Evolutionary conservation across 1,140 invertebrate species (phyloP), one percentile per base, ranked within the genome.

Genomic region (Atta colombica): DNA sequence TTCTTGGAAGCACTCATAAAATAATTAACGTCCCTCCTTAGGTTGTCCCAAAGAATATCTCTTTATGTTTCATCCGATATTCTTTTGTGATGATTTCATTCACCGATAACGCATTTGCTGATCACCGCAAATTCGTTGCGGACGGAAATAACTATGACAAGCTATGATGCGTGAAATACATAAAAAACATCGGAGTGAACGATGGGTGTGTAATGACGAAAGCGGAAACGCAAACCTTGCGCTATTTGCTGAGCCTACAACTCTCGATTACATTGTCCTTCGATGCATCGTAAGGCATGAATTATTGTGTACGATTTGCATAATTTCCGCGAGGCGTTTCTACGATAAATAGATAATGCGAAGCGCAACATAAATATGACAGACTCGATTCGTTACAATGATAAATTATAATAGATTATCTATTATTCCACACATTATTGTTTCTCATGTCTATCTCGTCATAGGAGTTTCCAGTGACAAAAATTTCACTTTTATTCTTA

Each of bases 121-220:
- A 63, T 65, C 16, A 31, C 2, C 39, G 18, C 39, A 25, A 84
- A 84, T 74, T 74, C 7, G 77, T 81, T 21, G 28, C 55, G 35
- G 68, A 84, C 45, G 55, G 39, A 84, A 84, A 84, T 84, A 84
- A 45, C 69, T 75, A 75, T 84, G 80, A 84, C 80, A 63, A 12
- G 35, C 58, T 58, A 21, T 25, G 39, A 63, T 39, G 58, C 25
- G 39, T 75, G 80, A 75, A 35, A 84, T 63, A 53, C 25, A 82
- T 49, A 82, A 72, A 74, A 49, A 35, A 51, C 12, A 51, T 31
- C 18, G 28, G 28, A 25, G 12, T 8, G 10, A 12, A 45, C 7
- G 53, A 69, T 7, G 39, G 18, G 3, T 28, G 53, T 16, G 35
- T 16, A 21, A 5, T 16, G 25, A 72, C 25, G 16, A 51, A 82